These are phyloP conservation scores for Dexiosoma caninum DNA, from an alignment of 2,888 invertebrate genomes.

Conservation along the genomic window DNA sequence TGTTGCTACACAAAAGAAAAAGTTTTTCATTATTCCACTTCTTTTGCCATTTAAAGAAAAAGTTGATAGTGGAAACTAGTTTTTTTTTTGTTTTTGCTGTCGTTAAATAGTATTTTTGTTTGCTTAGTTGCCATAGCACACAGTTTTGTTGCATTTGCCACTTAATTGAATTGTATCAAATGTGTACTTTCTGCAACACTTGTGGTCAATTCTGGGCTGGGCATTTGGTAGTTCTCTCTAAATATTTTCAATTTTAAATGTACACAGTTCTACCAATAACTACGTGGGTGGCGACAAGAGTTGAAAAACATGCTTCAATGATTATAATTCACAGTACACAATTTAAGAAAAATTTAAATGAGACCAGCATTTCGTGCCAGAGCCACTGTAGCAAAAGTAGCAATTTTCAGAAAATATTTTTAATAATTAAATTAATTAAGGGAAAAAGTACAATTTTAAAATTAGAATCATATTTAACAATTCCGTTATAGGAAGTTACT, in stretches of 20 bases:
- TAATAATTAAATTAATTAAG: too few relatives aligned
- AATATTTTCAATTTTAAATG: conserved; percentile 41
- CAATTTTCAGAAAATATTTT: too few relatives aligned
- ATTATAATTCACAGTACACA: too few relatives aligned
- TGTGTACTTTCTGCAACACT: conserved; percentile 55
- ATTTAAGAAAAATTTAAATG: too few relatives aligned
- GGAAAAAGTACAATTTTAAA: too few relatives aligned
- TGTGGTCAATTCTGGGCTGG: conserved; percentile 56
- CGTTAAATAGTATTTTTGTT: neutral
- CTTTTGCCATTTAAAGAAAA: neutral
- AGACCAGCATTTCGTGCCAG: too few relatives aligned
- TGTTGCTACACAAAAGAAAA: conserved; percentile 49
- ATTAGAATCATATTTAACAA: too few relatives aligned
- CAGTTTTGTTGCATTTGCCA: conserved; percentile 47
- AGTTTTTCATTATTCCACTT: conserved; percentile 32
- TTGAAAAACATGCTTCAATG: too few relatives aligned
- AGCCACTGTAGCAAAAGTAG: too few relatives aligned
- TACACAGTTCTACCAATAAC: conserved; percentile 19
- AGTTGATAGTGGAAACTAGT: neutral
- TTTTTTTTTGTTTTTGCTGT: neutral
- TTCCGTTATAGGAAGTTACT: too few relatives aligned
- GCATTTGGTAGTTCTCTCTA: conserved; percentile 43
- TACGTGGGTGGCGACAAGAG: neutral
- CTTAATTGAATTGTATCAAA: conserved; percentile 63
- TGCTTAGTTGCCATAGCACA: neutral